These are phyloP conservation scores for Seira ritae DNA, from an alignment of 2,888 invertebrate species.

Conservation along the genomic window DNA sequence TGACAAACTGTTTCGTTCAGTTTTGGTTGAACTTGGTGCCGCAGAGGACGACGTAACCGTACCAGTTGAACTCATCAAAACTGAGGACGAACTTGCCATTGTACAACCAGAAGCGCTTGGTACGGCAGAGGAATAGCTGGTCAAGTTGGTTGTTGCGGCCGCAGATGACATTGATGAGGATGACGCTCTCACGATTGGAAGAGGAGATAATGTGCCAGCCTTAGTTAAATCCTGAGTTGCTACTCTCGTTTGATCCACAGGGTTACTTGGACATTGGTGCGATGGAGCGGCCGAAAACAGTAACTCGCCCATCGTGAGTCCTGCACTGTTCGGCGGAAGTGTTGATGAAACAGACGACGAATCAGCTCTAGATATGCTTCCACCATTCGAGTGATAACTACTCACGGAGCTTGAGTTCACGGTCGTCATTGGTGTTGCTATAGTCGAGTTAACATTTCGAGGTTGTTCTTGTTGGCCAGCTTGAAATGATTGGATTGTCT, in stretches of 20 bases:
- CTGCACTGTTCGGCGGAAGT: slow-evolving; percentile 36
- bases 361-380: neutral
- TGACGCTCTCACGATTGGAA: no score
- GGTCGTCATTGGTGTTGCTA: neutral
- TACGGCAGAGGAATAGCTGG: no score
- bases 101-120: no score
- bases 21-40: no score
- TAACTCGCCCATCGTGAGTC: slow-evolving; percentile 71
- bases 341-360: slow-evolving; percentile 21
- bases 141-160: no score
- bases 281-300: slow-evolving; percentile 69
- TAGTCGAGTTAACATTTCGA: neutral
- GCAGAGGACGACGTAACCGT: no score
- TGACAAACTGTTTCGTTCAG: neutral
- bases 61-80: no score
- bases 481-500: slow-evolving; percentile 67
- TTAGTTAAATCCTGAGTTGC: no score
- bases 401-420: neutral
- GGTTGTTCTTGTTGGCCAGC: slow-evolving; percentile 30
- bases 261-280: slow-evolving; percentile 21
- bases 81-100: no score
- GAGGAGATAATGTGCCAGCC: no score
- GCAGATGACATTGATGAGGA: neutral
- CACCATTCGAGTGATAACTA: neutral
- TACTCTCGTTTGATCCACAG: slow-evolving; percentile 6